These are phyloP conservation scores for Callinectes sapidus DNA, from an alignment of 2,888 invertebrate species.

Conservation along the genomic window DNA sequence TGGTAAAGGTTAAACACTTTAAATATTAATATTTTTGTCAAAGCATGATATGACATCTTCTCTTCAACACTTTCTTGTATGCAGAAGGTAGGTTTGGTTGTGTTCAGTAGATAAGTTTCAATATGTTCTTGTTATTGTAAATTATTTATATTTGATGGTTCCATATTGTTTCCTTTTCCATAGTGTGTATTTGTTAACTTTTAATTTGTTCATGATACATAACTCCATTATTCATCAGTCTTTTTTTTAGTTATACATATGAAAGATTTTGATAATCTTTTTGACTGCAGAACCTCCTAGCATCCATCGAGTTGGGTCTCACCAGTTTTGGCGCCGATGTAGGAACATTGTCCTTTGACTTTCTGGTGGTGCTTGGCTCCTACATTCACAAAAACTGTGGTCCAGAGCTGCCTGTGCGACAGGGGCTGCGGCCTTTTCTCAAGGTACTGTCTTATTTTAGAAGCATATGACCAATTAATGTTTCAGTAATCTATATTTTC, in stretches of 20 bases:
- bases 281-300: conserved; percentile 79
- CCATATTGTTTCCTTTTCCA: background rate
- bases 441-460: conserved; percentile 75
- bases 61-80: no score
- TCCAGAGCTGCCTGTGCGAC: conserved; percentile 75
- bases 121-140: background rate
- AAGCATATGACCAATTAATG: background rate
- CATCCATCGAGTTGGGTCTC: conserved; percentile 81
- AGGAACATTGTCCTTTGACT: conserved; percentile 80
- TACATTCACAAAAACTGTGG: conserved; percentile 77
- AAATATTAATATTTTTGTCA: no score
- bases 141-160: background rate
- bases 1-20: no score
- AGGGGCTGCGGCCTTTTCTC: conserved; percentile 78
- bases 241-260: background rate
- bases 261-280: conserved; percentile 72
- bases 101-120: no score
- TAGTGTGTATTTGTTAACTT: background rate
- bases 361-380: conserved; percentile 79
- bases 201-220: background rate
- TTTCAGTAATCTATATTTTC: background rate
- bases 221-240: background rate
- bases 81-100: no score
- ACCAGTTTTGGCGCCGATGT: conserved; percentile 80
- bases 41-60: no score